Percentiles rank a stretch among this genome's conserved stretches.
phyloP scores from a whole-genome alignment of 2,797 vertebrate genomes.

The Brachyalestes nurse region DNA sequence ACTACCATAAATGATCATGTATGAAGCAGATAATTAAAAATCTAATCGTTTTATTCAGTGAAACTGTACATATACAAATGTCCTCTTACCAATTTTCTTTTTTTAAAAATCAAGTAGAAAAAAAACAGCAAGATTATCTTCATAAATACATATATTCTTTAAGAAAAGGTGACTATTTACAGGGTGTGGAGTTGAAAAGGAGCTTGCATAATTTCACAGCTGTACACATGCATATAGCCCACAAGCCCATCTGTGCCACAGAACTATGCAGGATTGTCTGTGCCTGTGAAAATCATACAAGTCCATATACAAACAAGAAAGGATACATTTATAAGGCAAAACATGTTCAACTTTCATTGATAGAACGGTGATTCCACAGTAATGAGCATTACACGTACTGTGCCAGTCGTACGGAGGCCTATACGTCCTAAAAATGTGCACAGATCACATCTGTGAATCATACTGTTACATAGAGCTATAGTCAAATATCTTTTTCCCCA shows the following conservation, averaged over 20 bases:
- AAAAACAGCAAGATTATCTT: slow-evolving; percentile 70
- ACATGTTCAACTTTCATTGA: slow-evolving; percentile 49
- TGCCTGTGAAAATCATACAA: slow-evolving; percentile 61
- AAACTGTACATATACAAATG: slow-evolving; percentile 81
- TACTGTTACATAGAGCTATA: slow-evolving; percentile 54
- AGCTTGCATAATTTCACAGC: slow-evolving; percentile 78
- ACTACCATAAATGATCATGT: slow-evolving; percentile 22
- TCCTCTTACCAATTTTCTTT: slow-evolving; percentile 65
- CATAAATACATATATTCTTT: slow-evolving; percentile 91
- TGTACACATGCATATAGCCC: slow-evolving; percentile 76
- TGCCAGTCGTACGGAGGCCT: slow-evolving; percentile 38
- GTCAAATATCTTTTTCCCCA: slow-evolving; percentile 31
- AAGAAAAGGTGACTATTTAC: slow-evolving; percentile 87
- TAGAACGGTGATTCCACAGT: slow-evolving; percentile 40
- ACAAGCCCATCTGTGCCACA: slow-evolving; percentile 55
- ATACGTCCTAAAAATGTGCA: slow-evolving; percentile 37
- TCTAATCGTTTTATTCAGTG: slow-evolving; percentile 79
- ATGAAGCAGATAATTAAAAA: slow-evolving; percentile 65
- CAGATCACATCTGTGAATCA: slow-evolving; percentile 51
- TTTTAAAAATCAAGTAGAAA: slow-evolving; percentile 80
- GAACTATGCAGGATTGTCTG: slow-evolving; percentile 65
- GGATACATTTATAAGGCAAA: slow-evolving; percentile 58
- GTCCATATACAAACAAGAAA: slow-evolving; percentile 53
- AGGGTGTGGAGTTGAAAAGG: slow-evolving; percentile 82
- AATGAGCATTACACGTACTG: slow-evolving; percentile 45